Evolutionary conservation across 2,113 vertebrate genomes (phyloP), one percentile per base, ranked within the genome.

Genomic region (Protobothrops mucrosquamatus): DNA sequence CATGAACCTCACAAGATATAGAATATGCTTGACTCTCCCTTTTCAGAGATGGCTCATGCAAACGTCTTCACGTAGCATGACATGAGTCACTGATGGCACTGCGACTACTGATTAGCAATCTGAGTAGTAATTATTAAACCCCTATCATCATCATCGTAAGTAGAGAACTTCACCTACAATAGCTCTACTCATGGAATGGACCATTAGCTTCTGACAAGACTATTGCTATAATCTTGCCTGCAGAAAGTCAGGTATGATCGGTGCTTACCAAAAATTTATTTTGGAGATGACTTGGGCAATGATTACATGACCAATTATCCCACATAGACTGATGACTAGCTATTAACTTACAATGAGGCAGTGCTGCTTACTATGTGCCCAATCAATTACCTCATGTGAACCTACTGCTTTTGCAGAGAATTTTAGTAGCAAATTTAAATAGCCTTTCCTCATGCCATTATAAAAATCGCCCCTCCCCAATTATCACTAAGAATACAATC

Each of bases 401-500:
- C 23, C 57, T 52, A 14, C n/a, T 92, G 56, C 39, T 39, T 89
- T 88, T 69, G 87, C 94, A 64, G 29, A 94, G 87, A 93, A 94
- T 88, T 95, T 95, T 91, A 89, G 92, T 57, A 89, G 87, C 95
- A 20, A 93, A 0, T 55, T 55, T 56, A 57, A 87, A 39, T 29
- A 43, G 54, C 93, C 94, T 55, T 92, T 94, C 20, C 92, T 91
- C 93, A 93, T 92, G 90, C 56, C 91, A 64, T 94, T 0, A 11
- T 96, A 52, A 81, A 64, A 81, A n/a, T 54, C 26, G 23, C 3
- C 20, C 57, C 22, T 52, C 1, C 39, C 34, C 26, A 3, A 52
- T 94, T 95, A 96, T 81, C 96, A 94, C 88, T 96, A 94, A 95
- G 96, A 96, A 94, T 91, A 87, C 89, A 90, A 92, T 94, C 6